Conservation (phyloP, 35 echinoderm and acorn worm species). For the Chiridota heheva region DNA sequence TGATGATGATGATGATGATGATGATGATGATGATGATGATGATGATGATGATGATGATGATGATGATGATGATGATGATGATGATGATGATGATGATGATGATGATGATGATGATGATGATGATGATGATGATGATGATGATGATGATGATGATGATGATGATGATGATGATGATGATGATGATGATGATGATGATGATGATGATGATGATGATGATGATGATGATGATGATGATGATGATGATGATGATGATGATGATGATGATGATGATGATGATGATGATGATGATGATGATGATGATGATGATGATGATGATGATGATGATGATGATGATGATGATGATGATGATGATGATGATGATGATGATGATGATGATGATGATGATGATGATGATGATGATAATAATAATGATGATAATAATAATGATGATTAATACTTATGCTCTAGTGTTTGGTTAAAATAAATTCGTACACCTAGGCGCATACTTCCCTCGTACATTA, state of each 20-base stretch:
- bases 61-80: neutral
- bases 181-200: neutral
- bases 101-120: neutral
- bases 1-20: neutral
- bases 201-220: neutral
- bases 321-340: slow-evolving; percentile 1
- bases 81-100: neutral
- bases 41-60: neutral
- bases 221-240: neutral
- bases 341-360: slow-evolving; percentile 6
- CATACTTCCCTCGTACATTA: too few species aligned
- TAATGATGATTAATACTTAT: slow-evolving; percentile 1
- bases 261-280: slow-evolving; percentile 6
- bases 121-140: neutral
- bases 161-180: neutral
- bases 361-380: slow-evolving; percentile 6
- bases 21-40: neutral
- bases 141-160: neutral
- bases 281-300: slow-evolving; percentile 5
- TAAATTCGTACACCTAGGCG: too few species aligned
- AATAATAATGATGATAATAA: slow-evolving; percentile 7
- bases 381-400: slow-evolving; percentile 6
- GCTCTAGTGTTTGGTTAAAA: too few species aligned
- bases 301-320: slow-evolving; percentile 5
- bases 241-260: slow-evolving; percentile 1